A percentile compares a stretch with the other conserved stretches of the same genome.
These are phyloP conservation scores for Parotocinclus haroldoi DNA, from an alignment of 2,797 vertebrate genomes.

Conservation along the genomic window DNA sequence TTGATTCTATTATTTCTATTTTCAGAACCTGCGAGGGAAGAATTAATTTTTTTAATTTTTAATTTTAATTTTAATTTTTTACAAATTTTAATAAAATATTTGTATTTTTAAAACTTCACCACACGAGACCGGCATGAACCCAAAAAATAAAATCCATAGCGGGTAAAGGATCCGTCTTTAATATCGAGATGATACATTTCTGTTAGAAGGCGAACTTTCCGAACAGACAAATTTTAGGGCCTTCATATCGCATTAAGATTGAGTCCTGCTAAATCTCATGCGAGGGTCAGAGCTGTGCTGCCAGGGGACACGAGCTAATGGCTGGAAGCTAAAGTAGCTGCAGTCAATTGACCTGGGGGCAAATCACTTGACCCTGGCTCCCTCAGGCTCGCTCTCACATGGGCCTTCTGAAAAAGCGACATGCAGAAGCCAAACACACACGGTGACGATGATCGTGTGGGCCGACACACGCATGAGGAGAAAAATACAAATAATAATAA, in stretches of 20 bases:
- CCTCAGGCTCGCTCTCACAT: slow-evolving; percentile 49
- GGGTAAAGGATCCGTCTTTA: not conserved
- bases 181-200: slow-evolving; percentile 38
- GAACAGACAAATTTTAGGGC: slow-evolving; percentile 65
- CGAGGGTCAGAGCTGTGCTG: slow-evolving; percentile 31
- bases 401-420: slow-evolving; percentile 41
- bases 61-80: too few species aligned
- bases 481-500: too few species aligned
- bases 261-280: slow-evolving; percentile 48
- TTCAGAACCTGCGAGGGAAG: too few species aligned
- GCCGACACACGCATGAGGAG: slow-evolving; percentile 3
- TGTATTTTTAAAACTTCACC: too few species aligned
- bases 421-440: slow-evolving; percentile 44
- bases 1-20: too few species aligned
- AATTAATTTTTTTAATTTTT: too few species aligned
- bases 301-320: slow-evolving; percentile 52
- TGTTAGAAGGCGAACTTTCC: slow-evolving; percentile 40
- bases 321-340: slow-evolving; percentile 56
- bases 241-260: slow-evolving; percentile 61
- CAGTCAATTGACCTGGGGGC: slow-evolving; percentile 72
- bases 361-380: slow-evolving; percentile 73
- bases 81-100: too few species aligned
- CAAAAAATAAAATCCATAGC: slow-evolving; percentile 35
- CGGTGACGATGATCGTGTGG: not conserved
- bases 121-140: not conserved